A percentile compares a stretch with the other conserved stretches of the same genome.
Conservation (phyloP, 2,113 vertebrate genomes). For the Scatophagus argus region DNA sequence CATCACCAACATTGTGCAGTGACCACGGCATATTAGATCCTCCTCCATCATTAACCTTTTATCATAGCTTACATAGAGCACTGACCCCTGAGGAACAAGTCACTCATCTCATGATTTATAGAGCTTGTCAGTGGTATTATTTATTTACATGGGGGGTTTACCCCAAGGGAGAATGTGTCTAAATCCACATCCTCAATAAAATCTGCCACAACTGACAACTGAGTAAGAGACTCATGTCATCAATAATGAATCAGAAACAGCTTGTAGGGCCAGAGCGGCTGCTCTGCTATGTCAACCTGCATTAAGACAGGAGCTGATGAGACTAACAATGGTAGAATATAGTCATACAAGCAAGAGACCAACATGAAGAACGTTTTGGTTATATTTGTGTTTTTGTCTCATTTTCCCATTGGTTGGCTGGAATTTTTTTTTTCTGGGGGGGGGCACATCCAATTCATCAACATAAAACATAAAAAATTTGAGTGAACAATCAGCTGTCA, state of each 20-base stretch:
- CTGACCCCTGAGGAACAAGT: constrained; percentile 44
- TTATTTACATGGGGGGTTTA: constrained; percentile 57
- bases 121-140: constrained; percentile 60
- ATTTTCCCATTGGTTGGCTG: too few species aligned
- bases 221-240: constrained; percentile 46
- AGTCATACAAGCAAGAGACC: background rate
- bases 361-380: too few species aligned
- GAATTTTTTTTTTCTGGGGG: too few species aligned
- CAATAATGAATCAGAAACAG: constrained; percentile 74
- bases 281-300: constrained; percentile 59
- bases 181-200: constrained; percentile 54
- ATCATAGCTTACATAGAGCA: constrained; percentile 20
- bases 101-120: constrained; percentile 59
- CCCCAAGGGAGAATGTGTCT: constrained; percentile 32
- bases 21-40: constrained; percentile 1
- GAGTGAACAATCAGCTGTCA: background rate
- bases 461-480: too few species aligned
- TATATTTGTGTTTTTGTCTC: too few species aligned
- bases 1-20: constrained; percentile 5
- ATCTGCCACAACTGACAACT: constrained; percentile 24
- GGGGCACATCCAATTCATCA: too few species aligned
- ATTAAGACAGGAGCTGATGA: constrained; percentile 49
- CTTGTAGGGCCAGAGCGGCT: constrained; percentile 62
- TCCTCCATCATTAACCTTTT: constrained; percentile 45
- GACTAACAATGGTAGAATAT: background rate